Evolutionary conservation across 2,797 vertebrate species (phyloP).

Genomic region (Simalia tracyae): DNA sequence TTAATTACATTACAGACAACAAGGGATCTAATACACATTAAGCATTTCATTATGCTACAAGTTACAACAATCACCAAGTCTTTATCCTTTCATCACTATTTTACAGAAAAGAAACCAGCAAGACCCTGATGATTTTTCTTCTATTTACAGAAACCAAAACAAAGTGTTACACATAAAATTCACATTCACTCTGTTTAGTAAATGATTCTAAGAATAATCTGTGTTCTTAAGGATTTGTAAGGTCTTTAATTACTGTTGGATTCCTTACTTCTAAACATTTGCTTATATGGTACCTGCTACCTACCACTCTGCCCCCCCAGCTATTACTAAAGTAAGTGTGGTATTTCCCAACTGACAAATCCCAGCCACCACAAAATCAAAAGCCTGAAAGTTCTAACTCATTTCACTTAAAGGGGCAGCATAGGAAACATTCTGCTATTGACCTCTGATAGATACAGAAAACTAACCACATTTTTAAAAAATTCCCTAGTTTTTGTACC

Average conservation of each 20-base stretch:
- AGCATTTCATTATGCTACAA: neutral
- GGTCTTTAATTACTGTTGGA: neutral
- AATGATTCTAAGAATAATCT: neutral
- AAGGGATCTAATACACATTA: neutral
- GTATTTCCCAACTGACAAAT: slow-evolving; percentile 9
- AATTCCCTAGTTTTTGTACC: neutral
- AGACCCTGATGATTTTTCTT: neutral
- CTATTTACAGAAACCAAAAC: slow-evolving; percentile 14
- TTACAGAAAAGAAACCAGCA: neutral
- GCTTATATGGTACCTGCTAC: neutral
- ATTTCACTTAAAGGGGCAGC: neutral
- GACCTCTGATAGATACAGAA: neutral
- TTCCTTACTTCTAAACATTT: neutral
- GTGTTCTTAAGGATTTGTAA: neutral
- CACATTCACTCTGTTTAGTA: neutral
- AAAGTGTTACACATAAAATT: neutral
- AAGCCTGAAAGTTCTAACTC: slow-evolving; percentile 13
- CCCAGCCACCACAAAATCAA: slow-evolving; percentile 14
- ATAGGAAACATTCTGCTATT: neutral
- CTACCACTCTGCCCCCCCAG: neutral
- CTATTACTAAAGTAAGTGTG: neutral
- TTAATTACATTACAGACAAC: neutral
- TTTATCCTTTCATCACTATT: neutral
- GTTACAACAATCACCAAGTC: neutral
- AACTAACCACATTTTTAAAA: neutral